Evolutionary conservation across 2,888 invertebrate genomes (phyloP).

Genomic region (Fragum sueziense): DNA sequence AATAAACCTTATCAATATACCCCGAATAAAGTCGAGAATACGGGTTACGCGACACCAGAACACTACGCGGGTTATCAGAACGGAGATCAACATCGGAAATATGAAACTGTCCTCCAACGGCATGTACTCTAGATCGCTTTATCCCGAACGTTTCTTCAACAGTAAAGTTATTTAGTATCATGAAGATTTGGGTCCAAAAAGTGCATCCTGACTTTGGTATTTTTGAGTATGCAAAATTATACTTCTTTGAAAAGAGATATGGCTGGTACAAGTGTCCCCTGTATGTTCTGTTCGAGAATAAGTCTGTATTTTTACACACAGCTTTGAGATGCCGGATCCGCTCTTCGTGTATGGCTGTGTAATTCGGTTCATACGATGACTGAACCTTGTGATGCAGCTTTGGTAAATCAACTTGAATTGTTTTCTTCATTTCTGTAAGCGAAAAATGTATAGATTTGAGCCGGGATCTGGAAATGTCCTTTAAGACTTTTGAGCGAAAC

Average conservation of each 20-base stretch:
- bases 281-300: neutral
- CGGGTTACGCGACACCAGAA: conserved; percentile 48
- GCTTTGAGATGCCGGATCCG: neutral
- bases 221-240: conserved; percentile 41
- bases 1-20: conserved; percentile 36
- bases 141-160: conserved; percentile 7
- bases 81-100: no score
- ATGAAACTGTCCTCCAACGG: no score
- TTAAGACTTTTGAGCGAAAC: no score
- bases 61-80: neutral
- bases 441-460: no score
- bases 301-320: neutral
- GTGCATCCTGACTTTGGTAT: conserved; percentile 44
- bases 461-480: no score
- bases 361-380: no score
- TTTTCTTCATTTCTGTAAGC: no score
- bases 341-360: no score
- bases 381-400: no score
- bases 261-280: neutral
- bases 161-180: conserved; percentile 1
- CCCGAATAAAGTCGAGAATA: conserved; percentile 43
- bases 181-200: conserved; percentile 44
- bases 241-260: conserved; percentile 10
- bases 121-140: conserved; percentile 12
- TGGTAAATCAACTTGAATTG: no score